Evolutionary conservation across 2,888 invertebrate genomes (phyloP).

Genomic region (Ctenicera cuprea): DNA sequence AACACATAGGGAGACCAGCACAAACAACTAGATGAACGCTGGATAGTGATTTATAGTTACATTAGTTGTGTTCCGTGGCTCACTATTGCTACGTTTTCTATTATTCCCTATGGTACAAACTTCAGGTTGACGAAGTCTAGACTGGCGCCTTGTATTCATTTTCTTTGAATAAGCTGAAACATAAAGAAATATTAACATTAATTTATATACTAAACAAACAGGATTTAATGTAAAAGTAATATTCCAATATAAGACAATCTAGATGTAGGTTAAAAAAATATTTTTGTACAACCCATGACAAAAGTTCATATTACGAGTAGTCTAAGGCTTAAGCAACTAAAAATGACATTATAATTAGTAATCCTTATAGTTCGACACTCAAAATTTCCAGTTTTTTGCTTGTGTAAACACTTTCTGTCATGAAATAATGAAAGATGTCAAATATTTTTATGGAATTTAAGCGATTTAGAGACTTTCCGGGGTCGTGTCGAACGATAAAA

Average conservation of each 20-base stretch:
- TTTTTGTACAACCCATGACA: neutral
- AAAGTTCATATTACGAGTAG: neutral
- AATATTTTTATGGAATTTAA: neutral
- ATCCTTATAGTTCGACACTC: neutral
- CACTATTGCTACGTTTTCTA: neutral
- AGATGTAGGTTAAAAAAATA: neutral
- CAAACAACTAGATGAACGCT: neutral
- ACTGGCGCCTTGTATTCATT: neutral
- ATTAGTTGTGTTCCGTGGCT: neutral
- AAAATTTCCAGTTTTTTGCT: too few species aligned
- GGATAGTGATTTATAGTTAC: constrained; percentile 10
- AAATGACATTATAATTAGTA: too few species aligned
- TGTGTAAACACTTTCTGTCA: too few species aligned
- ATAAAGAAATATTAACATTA: neutral
- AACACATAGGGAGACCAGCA: neutral
- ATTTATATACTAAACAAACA: constrained; percentile 1
- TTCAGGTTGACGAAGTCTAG: neutral
- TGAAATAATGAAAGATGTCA: neutral
- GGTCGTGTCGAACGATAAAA: neutral
- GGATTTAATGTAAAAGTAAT: neutral
- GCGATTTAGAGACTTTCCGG: neutral
- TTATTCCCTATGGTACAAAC: neutral
- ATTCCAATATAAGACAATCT: neutral
- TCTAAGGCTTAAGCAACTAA: too few species aligned
- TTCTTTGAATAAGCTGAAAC: neutral